Percentiles rank a stretch among this genome's conserved stretches.
Evolutionary conservation across 2,113 vertebrate genomes (phyloP).

Genomic region (Sminthopsis crassicaudata): DNA sequence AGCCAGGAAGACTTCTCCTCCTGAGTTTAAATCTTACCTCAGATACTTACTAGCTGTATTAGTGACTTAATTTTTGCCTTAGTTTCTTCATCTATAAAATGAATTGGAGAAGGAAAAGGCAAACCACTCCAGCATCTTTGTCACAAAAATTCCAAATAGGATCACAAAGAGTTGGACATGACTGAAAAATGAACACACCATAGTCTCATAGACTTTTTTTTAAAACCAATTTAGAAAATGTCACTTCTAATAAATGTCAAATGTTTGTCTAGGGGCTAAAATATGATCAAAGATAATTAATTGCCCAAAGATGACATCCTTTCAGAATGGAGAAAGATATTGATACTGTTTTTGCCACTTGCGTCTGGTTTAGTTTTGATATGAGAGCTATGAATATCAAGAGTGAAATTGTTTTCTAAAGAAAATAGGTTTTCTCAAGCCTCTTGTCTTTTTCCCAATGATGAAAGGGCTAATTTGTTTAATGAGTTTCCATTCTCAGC

Average conservation of each 20-base stretch:
- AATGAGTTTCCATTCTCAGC: constrained; percentile 11
- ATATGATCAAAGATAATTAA: constrained; percentile 18
- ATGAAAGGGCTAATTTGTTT: constrained; percentile 6
- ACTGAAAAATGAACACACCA: no score
- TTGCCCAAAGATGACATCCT: constrained; percentile 31
- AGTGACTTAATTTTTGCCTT: no score
- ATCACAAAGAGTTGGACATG: no score
- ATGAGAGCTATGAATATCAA: constrained; percentile 49
- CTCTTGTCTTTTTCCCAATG: neutral
- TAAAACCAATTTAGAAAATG: constrained; percentile 10
- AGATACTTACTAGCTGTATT: no score
- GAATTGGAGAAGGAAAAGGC: no score
- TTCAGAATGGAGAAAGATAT: constrained; percentile 46
- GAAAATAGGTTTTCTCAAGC: constrained; percentile 63
- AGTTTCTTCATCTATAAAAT: no score
- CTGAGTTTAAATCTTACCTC: no score
- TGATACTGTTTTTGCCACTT: constrained; percentile 45
- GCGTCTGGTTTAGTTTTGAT: constrained; percentile 60
- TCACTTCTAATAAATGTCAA: constrained; percentile 41
- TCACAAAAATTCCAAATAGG: no score
- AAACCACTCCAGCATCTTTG: no score
- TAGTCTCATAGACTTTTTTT: constrained; percentile 11
- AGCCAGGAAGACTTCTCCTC: no score
- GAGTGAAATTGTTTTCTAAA: constrained; percentile 35
- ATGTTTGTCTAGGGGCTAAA: constrained; percentile 23